Percentiles rank a stretch among this genome's conserved stretches.
These are phyloP conservation scores for Tachypleus tridentatus DNA, from an alignment of 1,140 invertebrate genomes.

Conservation along the genomic window DNA sequence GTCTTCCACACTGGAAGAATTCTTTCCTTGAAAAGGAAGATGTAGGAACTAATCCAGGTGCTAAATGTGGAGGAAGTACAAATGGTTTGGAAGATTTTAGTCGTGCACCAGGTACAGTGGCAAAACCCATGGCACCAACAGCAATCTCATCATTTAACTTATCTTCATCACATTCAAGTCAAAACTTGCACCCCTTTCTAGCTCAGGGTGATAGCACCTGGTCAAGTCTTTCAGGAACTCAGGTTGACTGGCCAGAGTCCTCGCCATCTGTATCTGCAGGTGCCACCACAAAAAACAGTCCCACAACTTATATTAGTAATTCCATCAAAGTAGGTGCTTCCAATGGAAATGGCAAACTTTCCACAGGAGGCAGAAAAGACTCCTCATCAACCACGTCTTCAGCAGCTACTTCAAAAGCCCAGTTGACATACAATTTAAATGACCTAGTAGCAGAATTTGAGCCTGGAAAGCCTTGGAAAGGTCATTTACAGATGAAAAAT, in stretches of 20 bases:
- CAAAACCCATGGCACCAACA: conserved; percentile 47
- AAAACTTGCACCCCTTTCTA: conserved; percentile 52
- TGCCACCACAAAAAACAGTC: conserved; percentile 13
- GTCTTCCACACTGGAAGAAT: conserved; percentile 85
- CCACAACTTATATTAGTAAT: conserved; percentile 18
- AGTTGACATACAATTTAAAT: conserved; percentile 48
- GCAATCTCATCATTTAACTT: conserved; percentile 28
- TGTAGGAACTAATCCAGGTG: conserved; percentile 1
- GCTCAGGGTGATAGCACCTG: conserved; percentile 45
- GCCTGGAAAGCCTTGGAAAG: conserved; percentile 96
- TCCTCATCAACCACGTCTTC: background rate
- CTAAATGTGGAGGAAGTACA: conserved; percentile 9
- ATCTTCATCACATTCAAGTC: conserved; percentile 49
- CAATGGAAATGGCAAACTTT: background rate
- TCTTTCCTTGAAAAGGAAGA: conserved; percentile 65
- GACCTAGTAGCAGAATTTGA: conserved; percentile 94
- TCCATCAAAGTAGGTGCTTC: conserved; percentile 4
- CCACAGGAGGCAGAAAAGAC: background rate
- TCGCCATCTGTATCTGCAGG: background rate
- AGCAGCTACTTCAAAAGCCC: background rate
- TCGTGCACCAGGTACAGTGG: conserved; percentile 71
- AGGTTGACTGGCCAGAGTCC: conserved; percentile 10
- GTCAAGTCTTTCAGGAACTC: conserved; percentile 15
- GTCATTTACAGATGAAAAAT: conserved; percentile 63
- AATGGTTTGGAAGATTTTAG: conserved; percentile 56